Evolutionary conservation across 2,113 vertebrate genomes (phyloP).

Genomic region (Chloropsis cyanopogon): DNA sequence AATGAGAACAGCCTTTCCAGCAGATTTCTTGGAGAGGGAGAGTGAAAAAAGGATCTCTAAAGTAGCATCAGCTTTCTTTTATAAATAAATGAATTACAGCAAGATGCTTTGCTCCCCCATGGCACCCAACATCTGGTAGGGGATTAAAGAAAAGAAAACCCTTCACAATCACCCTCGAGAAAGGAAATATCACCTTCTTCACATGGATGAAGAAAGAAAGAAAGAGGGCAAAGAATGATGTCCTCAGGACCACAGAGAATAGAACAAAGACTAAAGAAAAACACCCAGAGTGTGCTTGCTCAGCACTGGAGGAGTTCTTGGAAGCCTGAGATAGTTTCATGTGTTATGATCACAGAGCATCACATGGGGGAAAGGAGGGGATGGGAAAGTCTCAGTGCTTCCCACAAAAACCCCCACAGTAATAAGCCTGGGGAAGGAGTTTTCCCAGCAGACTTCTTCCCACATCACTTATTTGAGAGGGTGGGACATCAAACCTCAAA

Average conservation of each 20-base stretch:
- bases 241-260: neutral
- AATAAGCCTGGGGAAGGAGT: conserved; percentile 50
- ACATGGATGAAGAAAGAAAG: neutral
- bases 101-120: neutral
- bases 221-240: neutral
- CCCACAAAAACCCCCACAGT: conserved; percentile 47
- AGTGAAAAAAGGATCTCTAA: neutral
- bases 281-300: neutral
- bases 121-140: neutral
- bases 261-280: conserved; percentile 12
- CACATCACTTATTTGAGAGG: conserved; percentile 54
- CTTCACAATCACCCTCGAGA: neutral
- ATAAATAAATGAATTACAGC: neutral
- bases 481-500: conserved; percentile 60
- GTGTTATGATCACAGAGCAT: conserved; percentile 26
- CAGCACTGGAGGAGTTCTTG: conserved; percentile 32
- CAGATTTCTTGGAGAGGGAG: neutral
- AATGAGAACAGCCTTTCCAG: neutral
- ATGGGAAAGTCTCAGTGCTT: conserved; percentile 57
- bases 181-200: conserved; percentile 3
- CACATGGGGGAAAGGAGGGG: conserved; percentile 27
- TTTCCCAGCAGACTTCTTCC: conserved; percentile 55
- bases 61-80: neutral
- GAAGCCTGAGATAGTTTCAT: conserved; percentile 49
- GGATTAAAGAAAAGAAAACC: neutral